These are phyloP conservation scores for Formicarius rufipectus DNA, from an alignment of 2,113 vertebrate species.

Conservation along the genomic window DNA sequence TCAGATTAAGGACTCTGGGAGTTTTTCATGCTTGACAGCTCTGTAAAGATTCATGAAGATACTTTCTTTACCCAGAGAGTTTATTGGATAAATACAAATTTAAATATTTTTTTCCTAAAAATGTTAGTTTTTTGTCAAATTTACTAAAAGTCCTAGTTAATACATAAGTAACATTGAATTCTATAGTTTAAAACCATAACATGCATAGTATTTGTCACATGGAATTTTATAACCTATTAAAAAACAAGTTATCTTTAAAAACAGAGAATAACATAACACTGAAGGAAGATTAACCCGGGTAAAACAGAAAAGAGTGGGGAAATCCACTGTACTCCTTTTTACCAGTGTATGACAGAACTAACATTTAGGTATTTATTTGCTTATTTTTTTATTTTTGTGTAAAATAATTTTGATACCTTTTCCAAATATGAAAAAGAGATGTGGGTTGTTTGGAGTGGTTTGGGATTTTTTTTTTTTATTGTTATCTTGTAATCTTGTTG, in stretches of 20 bases:
- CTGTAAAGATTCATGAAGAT: not conserved
- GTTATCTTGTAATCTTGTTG: not conserved
- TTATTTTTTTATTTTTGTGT: not conserved
- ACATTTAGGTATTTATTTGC: not conserved
- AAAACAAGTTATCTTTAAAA: not conserved
- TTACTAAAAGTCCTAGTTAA: not conserved
- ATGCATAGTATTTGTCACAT: not conserved
- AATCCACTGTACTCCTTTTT: not conserved
- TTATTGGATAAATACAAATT: not conserved
- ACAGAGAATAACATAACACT: not conserved
- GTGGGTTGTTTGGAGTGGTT: too few species aligned
- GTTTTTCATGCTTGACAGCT: not conserved
- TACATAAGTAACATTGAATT: not conserved
- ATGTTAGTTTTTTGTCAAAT: not conserved
- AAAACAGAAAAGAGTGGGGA: not conserved
- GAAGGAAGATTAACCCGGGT: not conserved
- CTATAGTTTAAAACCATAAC: not conserved
- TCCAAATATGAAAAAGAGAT: not conserved
- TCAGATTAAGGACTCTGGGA: not conserved
- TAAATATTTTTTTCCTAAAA: not conserved
- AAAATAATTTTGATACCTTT: not conserved
- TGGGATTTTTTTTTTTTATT: not conserved
- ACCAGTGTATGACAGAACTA: not conserved
- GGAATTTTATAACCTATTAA: not conserved
- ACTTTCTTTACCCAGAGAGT: not conserved